Percentiles rank a stretch among this genome's conserved stretches.
phyloP scores from a whole-genome alignment of 2,797 vertebrate species.

The Trachops cirrhosus region DNA sequence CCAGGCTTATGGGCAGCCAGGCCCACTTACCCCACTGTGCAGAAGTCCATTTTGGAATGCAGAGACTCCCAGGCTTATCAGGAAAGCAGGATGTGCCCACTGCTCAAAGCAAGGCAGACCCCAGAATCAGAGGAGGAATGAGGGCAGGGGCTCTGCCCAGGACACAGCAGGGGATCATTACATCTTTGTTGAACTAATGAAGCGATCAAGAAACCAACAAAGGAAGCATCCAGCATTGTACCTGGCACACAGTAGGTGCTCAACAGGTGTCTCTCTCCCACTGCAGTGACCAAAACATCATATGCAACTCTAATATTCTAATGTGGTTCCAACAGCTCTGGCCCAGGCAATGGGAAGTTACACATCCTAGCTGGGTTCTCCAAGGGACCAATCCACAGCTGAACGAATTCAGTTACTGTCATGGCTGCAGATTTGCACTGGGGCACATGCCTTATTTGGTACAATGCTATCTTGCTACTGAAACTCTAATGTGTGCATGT shows the following conservation, averaged over 20 bases:
- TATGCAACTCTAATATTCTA: not conserved
- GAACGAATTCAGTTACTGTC: not conserved
- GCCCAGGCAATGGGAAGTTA: not conserved
- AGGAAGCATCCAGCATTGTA: not conserved
- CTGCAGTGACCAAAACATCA: not conserved
- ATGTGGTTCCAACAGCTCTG: not conserved
- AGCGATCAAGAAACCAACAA: not conserved
- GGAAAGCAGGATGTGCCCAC: not conserved
- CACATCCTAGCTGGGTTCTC: not conserved
- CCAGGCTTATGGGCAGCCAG: not conserved
- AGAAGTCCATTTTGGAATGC: not conserved
- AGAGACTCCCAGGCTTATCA: not conserved
- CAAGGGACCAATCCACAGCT: not conserved
- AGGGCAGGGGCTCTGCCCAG: not conserved
- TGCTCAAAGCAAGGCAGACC: not conserved
- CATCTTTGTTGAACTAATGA: not conserved
- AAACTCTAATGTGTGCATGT: not conserved
- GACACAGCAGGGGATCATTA: not conserved
- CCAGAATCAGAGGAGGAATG: not conserved
- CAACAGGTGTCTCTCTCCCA: not conserved
- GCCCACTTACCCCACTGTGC: too few species aligned
- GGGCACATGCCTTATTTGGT: not conserved
- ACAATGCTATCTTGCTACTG: not conserved
- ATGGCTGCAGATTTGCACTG: not conserved
- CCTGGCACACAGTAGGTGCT: not conserved